Evolutionary conservation across 2,797 vertebrate genomes (phyloP).

Genomic region (Gymnoscopelus microlampas): DNA sequence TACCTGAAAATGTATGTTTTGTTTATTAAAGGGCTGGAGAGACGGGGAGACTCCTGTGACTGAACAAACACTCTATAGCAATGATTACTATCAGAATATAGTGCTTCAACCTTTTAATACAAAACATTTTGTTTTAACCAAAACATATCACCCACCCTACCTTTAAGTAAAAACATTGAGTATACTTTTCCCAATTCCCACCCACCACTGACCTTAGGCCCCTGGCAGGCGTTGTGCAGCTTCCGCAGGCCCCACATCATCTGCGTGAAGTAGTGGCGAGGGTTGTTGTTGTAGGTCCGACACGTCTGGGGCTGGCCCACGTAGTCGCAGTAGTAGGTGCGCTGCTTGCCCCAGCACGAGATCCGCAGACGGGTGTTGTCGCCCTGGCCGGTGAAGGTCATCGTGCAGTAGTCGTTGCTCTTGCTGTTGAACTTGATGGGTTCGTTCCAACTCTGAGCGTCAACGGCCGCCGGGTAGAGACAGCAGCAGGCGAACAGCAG

Average conservation of each 20-base stretch:
- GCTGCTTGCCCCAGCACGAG: constrained; percentile 69
- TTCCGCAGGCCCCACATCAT: constrained; percentile 81
- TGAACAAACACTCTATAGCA: too few species aligned
- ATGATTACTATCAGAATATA: too few species aligned
- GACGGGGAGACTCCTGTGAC: too few species aligned
- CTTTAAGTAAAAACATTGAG: too few species aligned
- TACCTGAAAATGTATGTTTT: too few species aligned
- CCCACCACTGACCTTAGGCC: constrained; percentile 25
- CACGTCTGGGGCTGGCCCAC: constrained; percentile 80
- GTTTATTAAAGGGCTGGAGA: too few species aligned
- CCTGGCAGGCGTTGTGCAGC: constrained; percentile 78
- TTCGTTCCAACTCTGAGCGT: constrained; percentile 78
- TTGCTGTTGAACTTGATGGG: constrained; percentile 82
- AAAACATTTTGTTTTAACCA: too few species aligned
- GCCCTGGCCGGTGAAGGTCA: constrained; percentile 72
- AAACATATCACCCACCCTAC: too few species aligned
- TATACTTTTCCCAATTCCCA: too few species aligned
- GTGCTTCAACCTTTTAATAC: too few species aligned
- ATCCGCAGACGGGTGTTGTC: constrained; percentile 79
- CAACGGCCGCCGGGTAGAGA: constrained; percentile 52
- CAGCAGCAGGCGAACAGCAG: constrained; percentile 68
- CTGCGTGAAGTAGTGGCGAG: constrained; percentile 85
- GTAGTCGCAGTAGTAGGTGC: constrained; percentile 87
- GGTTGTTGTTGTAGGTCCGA: constrained; percentile 81
- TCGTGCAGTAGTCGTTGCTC: constrained; percentile 78